Percentiles rank a stretch among this genome's conserved stretches.
Conservation (phyloP, 2,888 invertebrate species). For the Argyresthia goedartella region DNA sequence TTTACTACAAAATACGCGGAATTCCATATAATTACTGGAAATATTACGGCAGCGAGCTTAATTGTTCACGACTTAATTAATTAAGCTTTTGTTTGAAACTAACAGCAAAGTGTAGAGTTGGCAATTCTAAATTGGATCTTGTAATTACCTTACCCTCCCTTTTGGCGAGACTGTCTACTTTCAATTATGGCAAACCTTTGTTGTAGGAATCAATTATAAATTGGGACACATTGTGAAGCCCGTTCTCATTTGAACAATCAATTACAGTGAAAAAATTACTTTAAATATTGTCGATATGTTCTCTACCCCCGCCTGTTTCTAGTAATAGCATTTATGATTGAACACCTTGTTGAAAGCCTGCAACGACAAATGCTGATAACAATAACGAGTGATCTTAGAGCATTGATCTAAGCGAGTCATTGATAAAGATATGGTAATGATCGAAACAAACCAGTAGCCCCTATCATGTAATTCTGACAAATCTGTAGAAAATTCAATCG, state of each 20-base stretch:
- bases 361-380: constrained; percentile 10
- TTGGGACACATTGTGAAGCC: constrained; percentile 52
- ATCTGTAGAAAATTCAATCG: too few relatives aligned
- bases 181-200: constrained; percentile 65
- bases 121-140: constrained; percentile 72
- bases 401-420: constrained; percentile 7
- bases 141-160: constrained; percentile 69
- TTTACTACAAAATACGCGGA: constrained; percentile 62
- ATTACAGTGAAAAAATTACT: constrained; percentile 39
- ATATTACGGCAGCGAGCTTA: constrained; percentile 69
- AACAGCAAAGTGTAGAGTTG: constrained; percentile 71
- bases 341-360: background rate
- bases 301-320: background rate
- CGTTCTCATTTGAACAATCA: constrained; percentile 25
- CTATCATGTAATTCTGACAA: too few relatives aligned
- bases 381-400: background rate
- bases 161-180: constrained; percentile 65
- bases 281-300: constrained; percentile 18
- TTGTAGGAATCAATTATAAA: constrained; percentile 65
- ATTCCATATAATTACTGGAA: constrained; percentile 68
- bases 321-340: too few relatives aligned
- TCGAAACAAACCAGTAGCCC: too few relatives aligned
- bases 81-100: constrained; percentile 72
- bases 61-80: constrained; percentile 72
- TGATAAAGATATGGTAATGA: too few relatives aligned